phyloP scores from a whole-genome alignment of 64 coral and sea anemone genomes.

The Dendronephthya gigantea region DNA sequence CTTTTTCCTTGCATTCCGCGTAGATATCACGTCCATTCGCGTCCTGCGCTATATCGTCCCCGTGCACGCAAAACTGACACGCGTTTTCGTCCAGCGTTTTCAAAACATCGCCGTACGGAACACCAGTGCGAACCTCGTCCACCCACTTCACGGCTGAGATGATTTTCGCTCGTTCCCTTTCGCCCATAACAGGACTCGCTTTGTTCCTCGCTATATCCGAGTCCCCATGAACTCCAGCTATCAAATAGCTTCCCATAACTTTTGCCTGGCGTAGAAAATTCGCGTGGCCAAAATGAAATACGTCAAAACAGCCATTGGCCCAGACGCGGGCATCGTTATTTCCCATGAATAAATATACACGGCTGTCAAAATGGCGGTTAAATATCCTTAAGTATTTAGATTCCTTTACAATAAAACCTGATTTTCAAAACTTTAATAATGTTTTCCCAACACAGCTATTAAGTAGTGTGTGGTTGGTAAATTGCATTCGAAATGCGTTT shows the following conservation, averaged over 20 bases:
- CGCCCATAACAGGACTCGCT: background rate
- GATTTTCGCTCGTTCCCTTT: background rate
- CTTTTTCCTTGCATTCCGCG: background rate
- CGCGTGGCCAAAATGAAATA: background rate
- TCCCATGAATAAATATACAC: too few relatives aligned
- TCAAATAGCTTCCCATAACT: background rate
- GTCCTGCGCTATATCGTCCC: background rate
- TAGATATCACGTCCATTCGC: background rate
- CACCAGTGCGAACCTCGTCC: background rate
- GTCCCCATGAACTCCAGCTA: background rate
- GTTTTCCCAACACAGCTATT: too few relatives aligned
- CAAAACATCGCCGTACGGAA: background rate
- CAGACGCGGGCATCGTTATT: background rate
- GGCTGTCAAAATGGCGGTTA: too few relatives aligned
- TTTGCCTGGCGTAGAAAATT: background rate
- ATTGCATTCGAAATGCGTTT: too few relatives aligned
- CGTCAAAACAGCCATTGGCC: background rate
- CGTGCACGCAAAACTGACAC: background rate
- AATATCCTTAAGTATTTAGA: too few relatives aligned
- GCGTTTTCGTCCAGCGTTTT: background rate
- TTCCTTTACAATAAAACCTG: too few relatives aligned
- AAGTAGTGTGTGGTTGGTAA: too few relatives aligned
- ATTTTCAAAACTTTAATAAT: too few relatives aligned
- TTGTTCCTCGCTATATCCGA: background rate
- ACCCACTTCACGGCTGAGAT: slow-evolving; percentile 1